These are phyloP conservation scores for Bufotes viridis DNA, from an alignment of 2,797 vertebrate genomes.

Conservation along the genomic window DNA sequence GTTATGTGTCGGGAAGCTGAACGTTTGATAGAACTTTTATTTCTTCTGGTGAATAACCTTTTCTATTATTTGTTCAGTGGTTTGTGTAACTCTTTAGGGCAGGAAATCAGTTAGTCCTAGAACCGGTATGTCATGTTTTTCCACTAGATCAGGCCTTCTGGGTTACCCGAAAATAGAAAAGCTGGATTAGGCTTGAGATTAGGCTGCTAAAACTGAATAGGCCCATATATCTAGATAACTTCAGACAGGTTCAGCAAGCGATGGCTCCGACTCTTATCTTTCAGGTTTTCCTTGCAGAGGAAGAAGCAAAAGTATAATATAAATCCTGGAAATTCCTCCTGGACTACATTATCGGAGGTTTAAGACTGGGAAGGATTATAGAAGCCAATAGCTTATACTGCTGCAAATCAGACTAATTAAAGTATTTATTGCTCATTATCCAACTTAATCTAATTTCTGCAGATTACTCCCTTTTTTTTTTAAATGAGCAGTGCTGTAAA, in stretches of 20 bases:
- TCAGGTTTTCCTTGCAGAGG: constrained; percentile 21
- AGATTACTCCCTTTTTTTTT: neutral
- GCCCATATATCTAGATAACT: constrained; percentile 16
- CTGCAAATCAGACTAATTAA: constrained; percentile 2
- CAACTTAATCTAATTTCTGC: neutral
- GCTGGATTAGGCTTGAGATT: constrained; percentile 24
- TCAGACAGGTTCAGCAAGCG: constrained; percentile 6
- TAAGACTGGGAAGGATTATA: constrained; percentile 31
- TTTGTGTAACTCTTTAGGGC: neutral
- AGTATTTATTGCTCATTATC: constrained; percentile 15
- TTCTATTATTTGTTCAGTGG: neutral
- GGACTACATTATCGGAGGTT: constrained; percentile 16
- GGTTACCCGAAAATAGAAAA: constrained; percentile 42
- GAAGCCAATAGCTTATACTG: neutral
- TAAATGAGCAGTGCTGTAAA: neutral
- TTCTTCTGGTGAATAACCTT: neutral
- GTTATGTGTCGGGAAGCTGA: neutral
- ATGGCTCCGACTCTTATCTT: constrained; percentile 14
- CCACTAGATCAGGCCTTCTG: constrained; percentile 16
- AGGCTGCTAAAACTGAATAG: neutral
- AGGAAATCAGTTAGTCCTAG: neutral
- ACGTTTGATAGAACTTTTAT: neutral
- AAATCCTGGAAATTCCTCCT: constrained; percentile 26
- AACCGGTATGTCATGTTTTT: constrained; percentile 28
- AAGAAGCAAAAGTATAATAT: neutral